Base-by-base conservation (phyloP, 1,140 invertebrate genomes). In the Alviniconcha marisindica region DNA sequence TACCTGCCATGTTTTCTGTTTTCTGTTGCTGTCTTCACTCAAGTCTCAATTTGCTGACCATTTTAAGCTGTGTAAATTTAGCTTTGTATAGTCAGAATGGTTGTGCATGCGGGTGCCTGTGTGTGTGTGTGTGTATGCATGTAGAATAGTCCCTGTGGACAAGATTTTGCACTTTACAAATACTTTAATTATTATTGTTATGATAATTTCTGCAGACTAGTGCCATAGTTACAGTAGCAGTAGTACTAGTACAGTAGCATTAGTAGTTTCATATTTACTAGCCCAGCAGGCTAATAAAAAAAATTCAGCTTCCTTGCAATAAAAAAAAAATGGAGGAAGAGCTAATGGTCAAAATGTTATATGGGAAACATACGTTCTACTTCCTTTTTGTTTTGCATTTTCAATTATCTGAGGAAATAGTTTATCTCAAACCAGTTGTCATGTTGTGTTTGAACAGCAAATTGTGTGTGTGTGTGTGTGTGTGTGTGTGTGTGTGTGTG, bases 121-220 rank as follows among this genome's bases (percentile, higher is more conserved):
- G 51, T 54, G 51, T 54, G 51, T 54, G 51, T 54, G 51, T 54
- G 51, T 54, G n/a, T n/a, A n/a, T n/a, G n/a, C n/a, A n/a, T n/a
- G n/a, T n/a, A n/a, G n/a, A n/a, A n/a, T n/a, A n/a, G n/a, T n/a
- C n/a, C n/a, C n/a, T n/a, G n/a, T n/a, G n/a, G n/a, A n/a, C n/a
- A n/a, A n/a, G n/a, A n/a, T n/a, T n/a, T n/a, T n/a, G n/a, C n/a
- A n/a, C n/a, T n/a, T n/a, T n/a, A n/a, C n/a, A n/a, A n/a, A n/a
- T 12, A 14, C 12, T 54, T 12, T 54, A 24, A 14, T 12, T 54
- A 24, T 54, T 54, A 24, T 54, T 14, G 24, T 54, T 12, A 12
- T 54, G 10, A 14, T 24, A 54, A 54, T 24, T 54, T 12, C 24
- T 54, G 51, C 51, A 24, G 10, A 54, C 51, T 54, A 54, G 10